Percentiles rank a stretch among this genome's conserved stretches.
These are phyloP conservation scores for Halcyon leucocephala DNA, from an alignment of 2,797 vertebrate genomes.

Conservation along the genomic window DNA sequence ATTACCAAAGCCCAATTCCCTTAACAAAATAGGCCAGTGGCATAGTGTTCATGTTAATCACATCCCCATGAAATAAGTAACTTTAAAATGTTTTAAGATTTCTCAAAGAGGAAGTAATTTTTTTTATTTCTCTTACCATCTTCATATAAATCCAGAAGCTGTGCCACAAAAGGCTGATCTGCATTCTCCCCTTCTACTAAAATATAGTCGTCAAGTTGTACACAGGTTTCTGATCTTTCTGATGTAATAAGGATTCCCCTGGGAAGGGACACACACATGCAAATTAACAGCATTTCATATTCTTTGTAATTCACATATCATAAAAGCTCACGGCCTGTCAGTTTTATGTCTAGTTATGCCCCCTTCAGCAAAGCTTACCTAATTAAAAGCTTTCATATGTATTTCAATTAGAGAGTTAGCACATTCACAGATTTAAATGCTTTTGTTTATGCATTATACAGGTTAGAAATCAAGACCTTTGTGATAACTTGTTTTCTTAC, in stretches of 20 bases:
- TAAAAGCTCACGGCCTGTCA: background rate
- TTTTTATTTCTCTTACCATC: constrained; percentile 83
- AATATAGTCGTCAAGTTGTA: constrained; percentile 85
- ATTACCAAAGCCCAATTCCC: background rate
- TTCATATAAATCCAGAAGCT: constrained; percentile 84
- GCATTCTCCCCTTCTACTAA: constrained; percentile 87
- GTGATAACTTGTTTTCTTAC: background rate
- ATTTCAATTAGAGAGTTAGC: background rate
- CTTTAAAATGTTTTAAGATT: background rate
- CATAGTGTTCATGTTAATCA: background rate
- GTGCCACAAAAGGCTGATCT: constrained; percentile 87
- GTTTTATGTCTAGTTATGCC: background rate
- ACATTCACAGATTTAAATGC: background rate
- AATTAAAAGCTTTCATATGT: background rate
- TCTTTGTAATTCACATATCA: background rate
- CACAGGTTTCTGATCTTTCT: constrained; percentile 66
- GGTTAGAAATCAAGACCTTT: background rate
- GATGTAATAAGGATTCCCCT: constrained; percentile 84
- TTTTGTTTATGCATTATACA: background rate
- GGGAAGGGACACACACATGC: background rate
- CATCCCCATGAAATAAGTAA: background rate
- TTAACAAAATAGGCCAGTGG: background rate
- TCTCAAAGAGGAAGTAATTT: background rate
- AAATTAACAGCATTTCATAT: background rate
- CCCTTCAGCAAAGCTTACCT: background rate